Evolutionary conservation across 2,888 invertebrate genomes (phyloP), one percentile per base, ranked within the genome.

Genomic region (Cosmia trapezina): DNA sequence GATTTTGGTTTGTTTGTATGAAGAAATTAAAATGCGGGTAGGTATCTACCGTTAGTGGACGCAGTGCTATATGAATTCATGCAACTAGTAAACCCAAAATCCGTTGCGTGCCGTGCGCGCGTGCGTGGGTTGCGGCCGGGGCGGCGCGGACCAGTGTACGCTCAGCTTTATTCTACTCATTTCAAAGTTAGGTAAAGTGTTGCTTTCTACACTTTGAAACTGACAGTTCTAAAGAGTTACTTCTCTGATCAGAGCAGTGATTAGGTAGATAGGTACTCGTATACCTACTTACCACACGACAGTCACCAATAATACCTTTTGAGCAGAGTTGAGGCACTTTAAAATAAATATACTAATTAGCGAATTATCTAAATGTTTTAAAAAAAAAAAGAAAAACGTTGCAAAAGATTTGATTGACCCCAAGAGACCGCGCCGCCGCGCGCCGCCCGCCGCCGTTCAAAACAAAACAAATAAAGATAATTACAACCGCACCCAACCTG

Each of bases 391-490:
- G 28, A 14, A 22, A 19, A 5, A 12, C 0, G 37, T 19, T 28
- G 28, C 57, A 70, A 76, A 76, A 59, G 45, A 67, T 66, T 59
- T 67, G 81, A 81, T 70, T 79, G 77, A 76, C 77, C 77, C 66
- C 37, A 37, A 66, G 45, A 66, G 70, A 66, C 61, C 56, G 69
- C 60, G 14, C 53, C n/a, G n/a, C n/a, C n/a, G n/a, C n/a, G n/a
- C n/a, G n/a, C n/a, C n/a, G n/a, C n/a, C n/a, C n/a, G n/a, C n/a
- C n/a, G n/a, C n/a, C 37, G 43, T n/a, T 51, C 2, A 66, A 67
- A 81, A 79, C 66, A 76, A 79, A 81, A 76, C 63, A 76, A 79
- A 63, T 41, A 41, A 64, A 54, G 67, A 37, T 74, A 57, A 61
- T 66, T 60, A 56, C 45, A 59, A 81, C 66, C 66, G 28, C 33